Percentiles rank a stretch among this genome's conserved stretches.
These are phyloP conservation scores for Drosophila pseudoananassae DNA, from an alignment of 1,140 invertebrate species.

Conservation along the genomic window DNA sequence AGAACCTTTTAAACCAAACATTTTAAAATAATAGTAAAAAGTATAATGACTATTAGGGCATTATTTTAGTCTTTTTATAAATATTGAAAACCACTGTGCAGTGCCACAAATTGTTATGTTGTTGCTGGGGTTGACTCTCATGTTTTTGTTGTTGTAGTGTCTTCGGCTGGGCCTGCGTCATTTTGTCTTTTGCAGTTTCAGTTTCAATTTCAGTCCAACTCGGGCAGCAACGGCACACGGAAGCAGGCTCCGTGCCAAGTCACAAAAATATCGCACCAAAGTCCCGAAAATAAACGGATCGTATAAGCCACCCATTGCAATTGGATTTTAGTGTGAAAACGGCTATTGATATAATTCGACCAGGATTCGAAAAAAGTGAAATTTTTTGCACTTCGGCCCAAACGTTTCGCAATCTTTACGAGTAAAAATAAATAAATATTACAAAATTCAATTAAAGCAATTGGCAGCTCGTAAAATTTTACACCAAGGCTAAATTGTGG, in stretches of 20 bases:
- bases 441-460: constrained; percentile 55
- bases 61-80: too few species aligned
- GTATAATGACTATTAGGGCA: too few species aligned
- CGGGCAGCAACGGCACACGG: constrained; percentile 78
- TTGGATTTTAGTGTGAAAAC: constrained; percentile 26
- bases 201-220: constrained; percentile 80
- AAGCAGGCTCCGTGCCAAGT: constrained; percentile 52
- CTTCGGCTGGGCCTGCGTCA: constrained; percentile 45
- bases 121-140: constrained; percentile 30
- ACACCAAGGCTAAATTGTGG: constrained; percentile 34
- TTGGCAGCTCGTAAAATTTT: constrained; percentile 47
- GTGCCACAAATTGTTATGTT: constrained; percentile 47
- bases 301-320: constrained; percentile 18
- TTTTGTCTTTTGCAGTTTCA: constrained; percentile 75
- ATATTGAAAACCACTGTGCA: not conserved
- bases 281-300: constrained; percentile 14
- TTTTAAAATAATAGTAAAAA: too few species aligned
- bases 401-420: constrained; percentile 32
- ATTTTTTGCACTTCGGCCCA: constrained; percentile 31
- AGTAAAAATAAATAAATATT: constrained; percentile 52
- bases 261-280: not conserved
- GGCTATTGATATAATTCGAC: constrained; percentile 21
- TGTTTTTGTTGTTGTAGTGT: constrained; percentile 24
- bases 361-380: constrained; percentile 35
- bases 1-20: too few species aligned